Evolutionary conservation across 2,888 invertebrate species (phyloP), one percentile per base, ranked within the genome.

Genomic region (Lacanobia wlatinum): DNA sequence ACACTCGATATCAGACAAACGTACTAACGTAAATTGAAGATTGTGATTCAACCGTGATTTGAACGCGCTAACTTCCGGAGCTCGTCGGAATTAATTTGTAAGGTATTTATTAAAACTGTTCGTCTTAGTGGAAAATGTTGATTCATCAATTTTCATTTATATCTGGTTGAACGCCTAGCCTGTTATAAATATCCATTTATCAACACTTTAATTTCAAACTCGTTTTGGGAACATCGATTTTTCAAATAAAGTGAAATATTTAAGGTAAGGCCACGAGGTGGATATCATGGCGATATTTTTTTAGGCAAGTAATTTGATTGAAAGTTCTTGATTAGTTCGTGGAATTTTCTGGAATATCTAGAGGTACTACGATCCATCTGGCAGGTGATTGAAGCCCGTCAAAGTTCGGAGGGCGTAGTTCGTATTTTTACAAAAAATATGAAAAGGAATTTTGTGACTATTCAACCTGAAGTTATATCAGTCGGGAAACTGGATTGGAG

Each of bases 11-110:
- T 84, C 77, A 84, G 78, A 78, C 69, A 72, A 83, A 83, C 68
- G 72, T 65, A 80, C 76, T 75, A 62, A 68, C 76, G 75, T 72
- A 84, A 89, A 87, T 89, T 85, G 81, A 85, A 88, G 84, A 86
- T 85, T 81, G 76, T 84, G 85, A 71, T 85, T 86, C 80, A 82
- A 83, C 69, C 56, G 69, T 80, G 73, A 82, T 79, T 83, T 74
- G 63, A 79, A 56, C 71, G 52, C n/a, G 55, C 21, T 23, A 70
- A 69, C 67, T 72, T 80, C 62, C 12, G 23, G 34, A 48, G 63
- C 61, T 48, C 58, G 63, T 59, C 66, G 62, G 72, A 76, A 81
- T 80, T 78, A 58, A 84, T 76, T 84, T 78, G 61, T 78, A 64
- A 68, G 69, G 72, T 78, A 83, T 76, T 80, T 76, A 82, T 79